These are phyloP conservation scores for Bovichtus variegatus DNA, from an alignment of 2,797 vertebrate species.

Conservation along the genomic window DNA sequence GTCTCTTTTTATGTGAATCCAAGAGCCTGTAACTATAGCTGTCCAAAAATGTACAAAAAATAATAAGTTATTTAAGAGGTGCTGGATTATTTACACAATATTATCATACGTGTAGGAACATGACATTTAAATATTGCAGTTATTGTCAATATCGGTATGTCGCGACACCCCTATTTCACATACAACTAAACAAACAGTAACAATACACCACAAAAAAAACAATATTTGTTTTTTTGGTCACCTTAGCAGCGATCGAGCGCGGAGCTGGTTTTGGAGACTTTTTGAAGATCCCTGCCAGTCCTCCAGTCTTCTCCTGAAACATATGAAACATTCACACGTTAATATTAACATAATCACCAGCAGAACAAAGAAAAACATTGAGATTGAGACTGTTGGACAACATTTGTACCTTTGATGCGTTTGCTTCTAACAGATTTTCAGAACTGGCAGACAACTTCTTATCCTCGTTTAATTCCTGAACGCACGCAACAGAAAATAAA, in stretches of 20 bases:
- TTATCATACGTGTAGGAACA: too few relatives aligned
- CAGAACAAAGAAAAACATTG: background rate
- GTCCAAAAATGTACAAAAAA: too few relatives aligned
- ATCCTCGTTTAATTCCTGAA: slow-evolving; percentile 55
- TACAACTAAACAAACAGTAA: background rate
- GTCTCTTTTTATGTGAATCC: too few relatives aligned
- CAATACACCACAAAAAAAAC: background rate
- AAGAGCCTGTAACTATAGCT: too few relatives aligned
- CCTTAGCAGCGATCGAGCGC: slow-evolving; percentile 36
- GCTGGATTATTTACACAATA: too few relatives aligned
- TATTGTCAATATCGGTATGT: too few relatives aligned
- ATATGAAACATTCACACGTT: background rate
- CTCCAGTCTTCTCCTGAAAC: slow-evolving; percentile 70
- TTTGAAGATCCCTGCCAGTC: slow-evolving; percentile 69
- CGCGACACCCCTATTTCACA: too few relatives aligned
- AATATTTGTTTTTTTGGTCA: slow-evolving; percentile 4
- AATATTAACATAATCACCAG: background rate
- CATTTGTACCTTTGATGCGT: slow-evolving; percentile 47
- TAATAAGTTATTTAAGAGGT: too few relatives aligned
- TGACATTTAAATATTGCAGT: too few relatives aligned
- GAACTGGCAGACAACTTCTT: slow-evolving; percentile 28
- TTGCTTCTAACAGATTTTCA: slow-evolving; percentile 59
- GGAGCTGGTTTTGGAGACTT: slow-evolving; percentile 71
- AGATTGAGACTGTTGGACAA: background rate
- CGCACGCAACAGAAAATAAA: background rate